Evolutionary conservation across 2,888 invertebrate species (phyloP).

Genomic region (Apodemia mormo): DNA sequence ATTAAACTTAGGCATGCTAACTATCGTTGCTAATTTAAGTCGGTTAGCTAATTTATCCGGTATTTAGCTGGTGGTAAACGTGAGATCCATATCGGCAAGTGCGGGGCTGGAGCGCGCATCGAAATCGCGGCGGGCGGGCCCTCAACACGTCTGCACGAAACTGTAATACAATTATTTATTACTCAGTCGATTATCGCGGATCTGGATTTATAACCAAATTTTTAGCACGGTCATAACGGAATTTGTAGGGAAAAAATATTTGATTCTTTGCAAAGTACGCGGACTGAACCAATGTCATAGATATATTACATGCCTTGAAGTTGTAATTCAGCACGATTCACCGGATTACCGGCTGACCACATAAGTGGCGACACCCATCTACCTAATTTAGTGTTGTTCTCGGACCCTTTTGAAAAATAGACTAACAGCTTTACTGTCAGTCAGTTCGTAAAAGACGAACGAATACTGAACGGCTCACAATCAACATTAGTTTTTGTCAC

Average conservation of each 20-base stretch:
- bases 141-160: conserved; percentile 42
- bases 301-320: too few relatives aligned
- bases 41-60: conserved; percentile 73
- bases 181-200: conserved; percentile 33
- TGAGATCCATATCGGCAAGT: conserved; percentile 73
- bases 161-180: conserved; percentile 44
- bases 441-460: too few relatives aligned
- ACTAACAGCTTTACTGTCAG: too few relatives aligned
- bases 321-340: too few relatives aligned
- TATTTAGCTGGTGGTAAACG: conserved; percentile 75
- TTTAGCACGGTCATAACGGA: background rate
- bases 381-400: too few relatives aligned
- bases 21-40: conserved; percentile 65
- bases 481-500: too few relatives aligned
- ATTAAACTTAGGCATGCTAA: conserved; percentile 40
- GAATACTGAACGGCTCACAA: too few relatives aligned
- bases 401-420: too few relatives aligned
- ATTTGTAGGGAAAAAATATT: background rate
- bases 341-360: too few relatives aligned
- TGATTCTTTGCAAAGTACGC: too few relatives aligned
- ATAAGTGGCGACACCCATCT: too few relatives aligned
- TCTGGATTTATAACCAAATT: conserved; percentile 23
- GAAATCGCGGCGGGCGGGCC: conserved; percentile 62
- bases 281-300: too few relatives aligned
- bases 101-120: conserved; percentile 57